These are phyloP conservation scores for Nemopilema nomurai DNA, from an alignment of 30 jellyfish, hydroid and myxozoan genomes.

Conservation along the genomic window DNA sequence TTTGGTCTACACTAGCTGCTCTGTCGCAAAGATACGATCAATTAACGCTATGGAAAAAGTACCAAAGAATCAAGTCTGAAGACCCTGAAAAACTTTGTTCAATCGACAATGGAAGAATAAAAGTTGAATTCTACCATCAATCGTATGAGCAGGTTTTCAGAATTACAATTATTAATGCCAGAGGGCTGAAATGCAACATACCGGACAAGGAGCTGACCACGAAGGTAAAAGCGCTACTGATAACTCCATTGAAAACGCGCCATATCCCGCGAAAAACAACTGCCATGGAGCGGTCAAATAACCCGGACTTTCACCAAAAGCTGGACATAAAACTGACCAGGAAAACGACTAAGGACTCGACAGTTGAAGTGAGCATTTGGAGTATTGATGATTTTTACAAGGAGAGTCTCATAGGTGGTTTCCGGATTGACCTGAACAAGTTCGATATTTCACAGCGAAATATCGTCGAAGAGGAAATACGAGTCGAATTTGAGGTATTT, in stretches of 20 bases:
- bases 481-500: conserved; percentile 54
- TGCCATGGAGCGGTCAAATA: conserved; percentile 38
- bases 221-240: conserved; percentile 38
- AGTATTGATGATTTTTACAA: conserved; percentile 72
- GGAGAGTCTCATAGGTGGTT: conserved; percentile 64
- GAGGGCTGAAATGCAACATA: conserved; percentile 40
- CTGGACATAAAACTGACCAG: conserved; percentile 60
- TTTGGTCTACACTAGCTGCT: conserved; percentile 24
- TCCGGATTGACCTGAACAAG: conserved; percentile 18
- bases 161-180: conserved; percentile 37
- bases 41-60: conserved; percentile 45
- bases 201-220: conserved; percentile 50
- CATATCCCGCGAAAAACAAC: conserved; percentile 37
- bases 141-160: conserved; percentile 42
- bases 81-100: conserved; percentile 9
- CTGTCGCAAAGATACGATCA: conserved; percentile 51
- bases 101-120: conserved; percentile 35
- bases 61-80: conserved; percentile 6
- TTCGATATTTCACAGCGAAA: conserved; percentile 64
- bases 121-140: conserved; percentile 53
- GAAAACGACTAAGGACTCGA: conserved; percentile 55
- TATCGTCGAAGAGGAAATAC: conserved; percentile 54
- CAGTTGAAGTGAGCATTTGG: conserved; percentile 62
- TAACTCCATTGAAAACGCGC: conserved; percentile 59
- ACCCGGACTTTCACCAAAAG: conserved; percentile 59